Percentiles rank a stretch among this genome's conserved stretches.
phyloP scores from a whole-genome alignment of 2,113 vertebrate genomes.

The Bufo bufo region DNA sequence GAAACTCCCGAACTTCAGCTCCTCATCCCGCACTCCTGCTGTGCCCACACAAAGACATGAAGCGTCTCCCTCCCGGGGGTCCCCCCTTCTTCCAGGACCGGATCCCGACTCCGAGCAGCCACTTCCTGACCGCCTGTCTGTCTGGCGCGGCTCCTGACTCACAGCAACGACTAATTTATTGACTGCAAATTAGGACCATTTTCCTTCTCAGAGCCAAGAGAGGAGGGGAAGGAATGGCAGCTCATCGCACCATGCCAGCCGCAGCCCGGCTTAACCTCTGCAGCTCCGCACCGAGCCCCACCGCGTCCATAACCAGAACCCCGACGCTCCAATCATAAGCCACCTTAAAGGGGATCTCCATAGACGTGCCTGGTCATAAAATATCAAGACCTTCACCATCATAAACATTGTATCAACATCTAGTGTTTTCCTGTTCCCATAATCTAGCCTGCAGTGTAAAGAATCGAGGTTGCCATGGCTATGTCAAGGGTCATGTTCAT shows the following conservation, averaged over 20 bases:
- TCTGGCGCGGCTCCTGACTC: conserved; percentile 38
- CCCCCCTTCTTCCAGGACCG: conserved; percentile 30
- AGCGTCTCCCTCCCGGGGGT: conserved; percentile 29
- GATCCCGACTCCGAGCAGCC: neutral
- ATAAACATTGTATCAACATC: too few species aligned
- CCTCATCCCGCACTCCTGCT: neutral
- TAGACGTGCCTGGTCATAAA: too few species aligned
- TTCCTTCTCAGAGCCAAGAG: neutral
- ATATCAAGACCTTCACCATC: too few species aligned
- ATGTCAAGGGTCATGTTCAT: too few species aligned
- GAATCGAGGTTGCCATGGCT: too few species aligned
- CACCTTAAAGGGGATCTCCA: neutral
- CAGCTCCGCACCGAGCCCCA: too few species aligned
- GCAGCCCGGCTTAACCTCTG: conserved; percentile 3
- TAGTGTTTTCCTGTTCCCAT: too few species aligned
- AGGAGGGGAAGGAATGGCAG: neutral
- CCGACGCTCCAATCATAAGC: too few species aligned
- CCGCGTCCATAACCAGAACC: too few species aligned
- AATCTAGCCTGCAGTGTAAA: too few species aligned
- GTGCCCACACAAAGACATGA: conserved; percentile 59
- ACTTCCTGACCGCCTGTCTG: conserved; percentile 49
- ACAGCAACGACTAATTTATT: conserved; percentile 50
- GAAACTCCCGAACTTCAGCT: neutral
- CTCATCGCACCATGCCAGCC: neutral
- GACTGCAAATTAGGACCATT: conserved; percentile 53